Evolutionary conservation across 2,113 vertebrate species (phyloP).

Genomic region (Lutjanus erythropterus): DNA sequence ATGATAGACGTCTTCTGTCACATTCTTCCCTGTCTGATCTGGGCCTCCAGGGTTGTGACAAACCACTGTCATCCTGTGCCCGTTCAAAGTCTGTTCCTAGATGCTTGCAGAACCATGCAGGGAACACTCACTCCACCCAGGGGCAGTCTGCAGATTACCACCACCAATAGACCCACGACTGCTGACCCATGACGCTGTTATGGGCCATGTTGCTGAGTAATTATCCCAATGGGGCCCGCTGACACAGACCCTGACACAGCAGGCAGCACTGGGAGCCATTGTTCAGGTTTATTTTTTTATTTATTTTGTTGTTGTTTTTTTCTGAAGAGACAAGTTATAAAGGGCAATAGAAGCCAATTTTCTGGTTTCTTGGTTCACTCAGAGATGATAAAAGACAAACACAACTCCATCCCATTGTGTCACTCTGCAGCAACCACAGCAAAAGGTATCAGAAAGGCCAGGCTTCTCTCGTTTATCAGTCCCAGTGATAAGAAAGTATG

Average conservation of each 20-base stretch:
- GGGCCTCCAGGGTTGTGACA: neutral
- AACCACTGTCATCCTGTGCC: neutral
- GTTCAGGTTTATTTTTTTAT: slow-evolving; percentile 1
- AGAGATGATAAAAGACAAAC: slow-evolving; percentile 39
- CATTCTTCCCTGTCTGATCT: neutral
- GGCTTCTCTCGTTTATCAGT: slow-evolving; percentile 41
- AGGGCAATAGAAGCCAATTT: slow-evolving; percentile 40
- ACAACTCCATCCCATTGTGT: slow-evolving; percentile 24
- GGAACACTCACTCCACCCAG: neutral
- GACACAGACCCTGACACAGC: slow-evolving; percentile 14
- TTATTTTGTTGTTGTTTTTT: too few relatives aligned
- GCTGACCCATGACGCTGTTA: slow-evolving; percentile 10
- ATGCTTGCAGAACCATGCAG: neutral
- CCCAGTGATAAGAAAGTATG: slow-evolving; percentile 20
- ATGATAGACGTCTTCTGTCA: neutral
- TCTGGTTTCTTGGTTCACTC: slow-evolving; percentile 19
- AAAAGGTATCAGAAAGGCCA: slow-evolving; percentile 22
- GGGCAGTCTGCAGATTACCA: neutral
- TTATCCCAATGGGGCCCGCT: neutral
- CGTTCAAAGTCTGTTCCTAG: neutral
- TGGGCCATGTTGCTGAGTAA: neutral
- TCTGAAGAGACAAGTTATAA: neutral
- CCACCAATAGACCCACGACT: neutral
- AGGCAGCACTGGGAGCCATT: neutral
- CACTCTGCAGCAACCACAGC: neutral